phyloP scores from a whole-genome alignment of 2,797 vertebrate genomes.

The Benthosema pterotum region DNA sequence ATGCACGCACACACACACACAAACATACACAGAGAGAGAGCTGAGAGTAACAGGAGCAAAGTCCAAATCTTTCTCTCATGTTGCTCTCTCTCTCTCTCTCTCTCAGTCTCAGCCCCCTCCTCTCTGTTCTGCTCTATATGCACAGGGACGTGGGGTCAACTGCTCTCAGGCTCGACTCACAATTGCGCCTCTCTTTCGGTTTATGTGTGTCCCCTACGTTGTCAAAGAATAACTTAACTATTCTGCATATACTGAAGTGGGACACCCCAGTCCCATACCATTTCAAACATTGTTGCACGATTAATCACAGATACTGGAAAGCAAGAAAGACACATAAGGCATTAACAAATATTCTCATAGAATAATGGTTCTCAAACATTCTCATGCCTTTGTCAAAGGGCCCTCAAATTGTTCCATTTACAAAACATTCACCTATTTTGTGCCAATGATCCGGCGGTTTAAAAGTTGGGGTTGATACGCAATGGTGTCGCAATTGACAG shows the following conservation, averaged over 20 bases:
- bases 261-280: background rate
- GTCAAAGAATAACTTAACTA: constrained; percentile 6
- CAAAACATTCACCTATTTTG: too few species aligned
- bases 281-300: constrained; percentile 7
- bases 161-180: too few species aligned
- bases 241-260: background rate
- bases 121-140: too few species aligned
- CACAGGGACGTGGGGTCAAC: too few species aligned
- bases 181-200: background rate
- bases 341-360: too few species aligned
- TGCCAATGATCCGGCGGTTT: too few species aligned
- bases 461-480: too few species aligned
- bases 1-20: background rate
- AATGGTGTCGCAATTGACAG: too few species aligned
- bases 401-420: too few species aligned
- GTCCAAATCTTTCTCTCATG: constrained; percentile 34
- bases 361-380: too few species aligned
- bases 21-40: background rate
- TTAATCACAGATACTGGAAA: constrained; percentile 16
- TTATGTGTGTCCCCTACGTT: constrained; percentile 9
- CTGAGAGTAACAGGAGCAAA: constrained; percentile 41
- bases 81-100: constrained; percentile 5
- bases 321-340: background rate
- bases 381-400: too few species aligned
- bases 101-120: background rate